phyloP scores from a whole-genome alignment of 2,113 vertebrate genomes.

The Lophius piscatorius region DNA sequence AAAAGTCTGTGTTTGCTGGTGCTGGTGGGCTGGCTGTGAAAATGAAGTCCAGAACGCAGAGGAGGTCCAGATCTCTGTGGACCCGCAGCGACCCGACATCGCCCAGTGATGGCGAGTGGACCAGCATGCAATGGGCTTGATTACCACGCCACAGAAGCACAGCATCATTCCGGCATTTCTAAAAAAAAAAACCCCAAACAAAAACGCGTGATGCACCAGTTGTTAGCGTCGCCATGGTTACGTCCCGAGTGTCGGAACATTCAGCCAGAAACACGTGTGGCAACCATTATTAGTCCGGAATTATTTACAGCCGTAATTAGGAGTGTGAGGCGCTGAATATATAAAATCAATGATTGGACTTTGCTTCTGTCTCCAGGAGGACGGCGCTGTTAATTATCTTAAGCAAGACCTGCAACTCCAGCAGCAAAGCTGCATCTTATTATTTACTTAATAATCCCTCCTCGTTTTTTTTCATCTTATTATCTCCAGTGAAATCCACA shows the following conservation, averaged over 20 bases:
- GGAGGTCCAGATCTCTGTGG: not conserved
- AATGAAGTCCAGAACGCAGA: conserved; percentile 28
- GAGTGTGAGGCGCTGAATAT: conserved; percentile 14
- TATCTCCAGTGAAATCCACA: conserved; percentile 36
- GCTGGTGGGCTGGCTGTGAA: conserved; percentile 25
- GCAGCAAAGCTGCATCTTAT: conserved; percentile 48
- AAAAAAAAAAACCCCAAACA: no score
- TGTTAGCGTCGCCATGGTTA: conserved; percentile 60
- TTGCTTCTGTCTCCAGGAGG: conserved; percentile 31
- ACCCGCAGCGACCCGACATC: not conserved
- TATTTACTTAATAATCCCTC: conserved; percentile 51
- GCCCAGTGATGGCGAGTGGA: no score
- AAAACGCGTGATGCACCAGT: conserved; percentile 53
- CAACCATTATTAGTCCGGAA: conserved; percentile 41
- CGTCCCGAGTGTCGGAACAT: conserved; percentile 48
- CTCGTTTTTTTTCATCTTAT: conserved; percentile 29
- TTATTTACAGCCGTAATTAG: conserved; percentile 25
- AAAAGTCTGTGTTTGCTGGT: conserved; percentile 43
- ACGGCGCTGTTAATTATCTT: conserved; percentile 50
- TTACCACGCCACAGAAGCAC: no score
- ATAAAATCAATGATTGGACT: conserved; percentile 50
- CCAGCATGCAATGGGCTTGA: conserved; percentile 26
- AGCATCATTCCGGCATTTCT: conserved; percentile 29
- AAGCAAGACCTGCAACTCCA: conserved; percentile 46
- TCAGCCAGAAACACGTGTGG: conserved; percentile 38